Evolutionary conservation across 1,140 invertebrate genomes (phyloP), one percentile per base, ranked within the genome.

Genomic region (Himalopsyche phryganea): DNA sequence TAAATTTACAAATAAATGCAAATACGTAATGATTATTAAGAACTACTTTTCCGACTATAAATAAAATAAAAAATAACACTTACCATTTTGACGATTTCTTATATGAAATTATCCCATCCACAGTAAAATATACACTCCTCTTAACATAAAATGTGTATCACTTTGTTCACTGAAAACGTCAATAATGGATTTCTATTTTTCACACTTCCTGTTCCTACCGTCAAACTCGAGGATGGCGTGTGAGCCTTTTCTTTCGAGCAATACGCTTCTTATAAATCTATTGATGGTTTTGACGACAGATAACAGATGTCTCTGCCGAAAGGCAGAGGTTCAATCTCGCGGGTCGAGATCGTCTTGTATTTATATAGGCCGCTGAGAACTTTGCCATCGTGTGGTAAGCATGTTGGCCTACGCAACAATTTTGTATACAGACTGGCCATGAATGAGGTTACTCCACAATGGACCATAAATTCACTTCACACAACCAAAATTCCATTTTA

Each of bases 191-290:
- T 28, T 28, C 23, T 28, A 5, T 9, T 45, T 45, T 15, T 45
- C 42, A 19, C 42, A 45, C 42, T 19, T 15, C 14, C 42, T 45
- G 17, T 45, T 17, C 18, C 13, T 45, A 19, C 17, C 42, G 13
- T 17, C 10, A 15, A 19, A 45, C 42, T 5, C 2, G 9, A 45
- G 14, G 42, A 19, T 11, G 42, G 13, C 42, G 13, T 45, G 42
- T 45, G 42, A 45, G 42, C 42, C 17, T 45, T 17, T 4, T 10
- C 7, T 4, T 2, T 6, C 15, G 14, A 11, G 5, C 2, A 15
- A 19, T 45, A 10, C 42, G 42, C 42, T 19, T 45, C 42, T 45
- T 45, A 45, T 45, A 45, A 45, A 45, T 17, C 42, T 45, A 45
- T 20, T 11, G 18, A 19, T 3, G 11, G 2, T 45, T 45, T 17